Base-by-base conservation (phyloP, 2,113 vertebrate genomes). In the Odontesthes bonariensis region DNA sequence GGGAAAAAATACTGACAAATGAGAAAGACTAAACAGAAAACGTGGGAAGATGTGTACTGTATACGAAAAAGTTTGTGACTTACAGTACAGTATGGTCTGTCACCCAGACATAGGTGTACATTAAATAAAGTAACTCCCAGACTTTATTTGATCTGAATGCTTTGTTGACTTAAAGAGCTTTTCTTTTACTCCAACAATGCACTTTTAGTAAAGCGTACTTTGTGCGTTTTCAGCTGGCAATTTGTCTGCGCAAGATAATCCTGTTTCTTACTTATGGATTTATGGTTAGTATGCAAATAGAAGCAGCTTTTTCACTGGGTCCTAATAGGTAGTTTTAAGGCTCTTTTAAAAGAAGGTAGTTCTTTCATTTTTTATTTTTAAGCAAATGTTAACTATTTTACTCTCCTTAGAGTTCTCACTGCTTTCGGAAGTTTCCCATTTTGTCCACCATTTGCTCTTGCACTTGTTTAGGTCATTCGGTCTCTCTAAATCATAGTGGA, bases 301-400 rank as follows among this genome's bases (percentile, higher is more conserved):
- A 79, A 67, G 49, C 54, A 73, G 63, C 62, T 74, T 74, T 77
- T 51, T 79, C 20, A 56, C n/a, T 6, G 6, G 27, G 17, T 69
- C 8, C 60, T 52, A 72, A 74, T 73, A 68, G 27, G 60, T 85
- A 64, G 40, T 83, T 82, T 83, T 84, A 90, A 84, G 87, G 82
- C 83, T 87, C 49, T 80, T 74, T 85, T 7, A 80, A 66, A 66
- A 61, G 14, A 73, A 72, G 31, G 54, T 17, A 33, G 55, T 27
- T 62, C 47, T 65, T 59, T 58, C 44, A 32, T 27, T 27, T 27
- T 27, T 27, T 27, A 38, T 7, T 38, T 38, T 38, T 78, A 67
- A 10, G 17, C 68, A 49, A 2, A 9, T n/a, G n/a, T 0, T 22
- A 23, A 31, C 19, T 32, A 20, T 27, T 44, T 27, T 11, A 3